Evolutionary conservation across 2,888 invertebrate genomes (phyloP).

Genomic region (Cephonodes hylas): DNA sequence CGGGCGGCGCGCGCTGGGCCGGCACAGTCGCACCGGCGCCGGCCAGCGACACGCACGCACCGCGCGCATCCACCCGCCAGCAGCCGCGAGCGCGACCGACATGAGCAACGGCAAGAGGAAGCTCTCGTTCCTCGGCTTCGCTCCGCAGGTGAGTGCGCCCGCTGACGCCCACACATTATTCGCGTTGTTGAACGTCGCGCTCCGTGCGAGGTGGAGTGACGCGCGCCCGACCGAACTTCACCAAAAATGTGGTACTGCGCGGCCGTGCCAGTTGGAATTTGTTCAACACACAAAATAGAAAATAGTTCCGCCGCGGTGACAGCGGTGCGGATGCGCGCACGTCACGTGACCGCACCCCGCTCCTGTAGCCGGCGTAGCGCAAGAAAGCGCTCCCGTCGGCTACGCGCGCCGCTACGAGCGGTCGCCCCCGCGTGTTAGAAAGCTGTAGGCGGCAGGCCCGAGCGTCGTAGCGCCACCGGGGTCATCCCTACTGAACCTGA

Average conservation of each 20-base stretch:
- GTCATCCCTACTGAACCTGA: not conserved
- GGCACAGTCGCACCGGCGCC: not conserved
- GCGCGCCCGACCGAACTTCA: conserved; percentile 2
- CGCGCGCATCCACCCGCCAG: not conserved
- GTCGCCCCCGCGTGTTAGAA: not conserved
- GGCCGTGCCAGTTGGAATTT: conserved; percentile 11
- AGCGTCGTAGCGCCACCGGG: not conserved
- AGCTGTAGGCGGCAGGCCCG: not conserved
- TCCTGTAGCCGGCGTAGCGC: conserved; percentile 2
- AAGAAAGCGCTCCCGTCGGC: conserved; percentile 5
- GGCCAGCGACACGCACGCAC: conserved; percentile 3
- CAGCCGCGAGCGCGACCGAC: conserved; percentile 16
- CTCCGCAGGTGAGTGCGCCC: conserved; percentile 74
- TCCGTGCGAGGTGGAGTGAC: not conserved
- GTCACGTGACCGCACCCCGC: not conserved
- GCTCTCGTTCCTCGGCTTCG: conserved; percentile 87
- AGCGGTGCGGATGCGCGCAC: not conserved
- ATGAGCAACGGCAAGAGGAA: conserved; percentile 84
- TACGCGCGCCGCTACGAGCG: conserved; percentile 6
- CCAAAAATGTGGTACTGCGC: not conserved
- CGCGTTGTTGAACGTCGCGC: no score
- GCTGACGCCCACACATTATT: no score
- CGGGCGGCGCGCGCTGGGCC: not conserved
- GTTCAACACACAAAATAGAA: conserved; percentile 11
- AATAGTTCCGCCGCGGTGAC: not conserved